phyloP scores from a whole-genome alignment of 2,797 vertebrate genomes.

The Gadopsis marmoratus region DNA sequence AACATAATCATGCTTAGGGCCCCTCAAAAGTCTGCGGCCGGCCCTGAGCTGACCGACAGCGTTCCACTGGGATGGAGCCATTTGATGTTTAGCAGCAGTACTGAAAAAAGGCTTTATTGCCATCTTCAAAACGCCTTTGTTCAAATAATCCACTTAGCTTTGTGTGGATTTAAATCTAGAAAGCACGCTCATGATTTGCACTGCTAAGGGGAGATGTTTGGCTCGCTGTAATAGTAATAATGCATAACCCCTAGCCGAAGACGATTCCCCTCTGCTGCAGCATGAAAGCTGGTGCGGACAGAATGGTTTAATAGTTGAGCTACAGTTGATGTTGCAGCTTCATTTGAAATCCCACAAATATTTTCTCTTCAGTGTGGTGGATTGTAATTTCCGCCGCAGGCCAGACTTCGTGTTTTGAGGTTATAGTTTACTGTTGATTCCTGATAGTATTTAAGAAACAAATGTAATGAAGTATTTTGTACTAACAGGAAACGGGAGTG shows the following conservation, averaged over 20 bases:
- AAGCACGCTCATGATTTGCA: slow-evolving; percentile 1
- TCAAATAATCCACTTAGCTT: slow-evolving; percentile 37
- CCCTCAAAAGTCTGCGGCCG: too few relatives aligned
- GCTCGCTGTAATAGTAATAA: neutral
- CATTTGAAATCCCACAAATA: neutral
- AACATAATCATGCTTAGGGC: too few relatives aligned
- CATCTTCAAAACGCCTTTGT: slow-evolving; percentile 38
- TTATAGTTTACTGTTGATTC: too few relatives aligned
- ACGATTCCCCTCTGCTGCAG: neutral
- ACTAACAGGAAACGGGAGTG: neutral
- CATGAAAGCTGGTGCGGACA: slow-evolving; percentile 2
- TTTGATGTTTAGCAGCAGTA: slow-evolving; percentile 18
- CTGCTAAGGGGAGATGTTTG: slow-evolving; percentile 7
- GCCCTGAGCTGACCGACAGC: too few relatives aligned
- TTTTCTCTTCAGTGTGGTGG: neutral
- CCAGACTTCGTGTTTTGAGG: neutral
- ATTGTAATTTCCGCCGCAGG: neutral
- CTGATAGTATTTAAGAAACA: neutral
- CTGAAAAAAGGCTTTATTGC: neutral
- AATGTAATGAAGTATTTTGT: neutral
- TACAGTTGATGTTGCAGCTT: neutral
- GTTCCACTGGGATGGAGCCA: neutral
- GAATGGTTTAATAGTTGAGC: neutral
- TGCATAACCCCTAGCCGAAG: neutral
- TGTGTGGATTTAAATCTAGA: slow-evolving; percentile 30